Conservation (phyloP, 2,113 vertebrate genomes). For the Megaceryle maxima region DNA sequence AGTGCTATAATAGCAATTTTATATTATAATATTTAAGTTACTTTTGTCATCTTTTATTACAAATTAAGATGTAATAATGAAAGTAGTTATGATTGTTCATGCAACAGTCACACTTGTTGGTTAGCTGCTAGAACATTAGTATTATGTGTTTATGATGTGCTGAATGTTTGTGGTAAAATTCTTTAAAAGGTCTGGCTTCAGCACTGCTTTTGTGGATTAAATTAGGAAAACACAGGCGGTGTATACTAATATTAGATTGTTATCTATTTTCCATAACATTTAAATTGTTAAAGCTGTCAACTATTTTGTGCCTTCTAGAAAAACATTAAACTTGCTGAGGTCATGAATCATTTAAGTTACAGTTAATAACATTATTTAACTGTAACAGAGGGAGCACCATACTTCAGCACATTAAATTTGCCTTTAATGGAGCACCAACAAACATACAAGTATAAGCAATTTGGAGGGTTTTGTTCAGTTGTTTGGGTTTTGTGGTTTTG, state of each 20-base stretch:
- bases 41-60: background rate
- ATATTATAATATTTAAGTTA: background rate
- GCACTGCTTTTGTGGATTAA: background rate
- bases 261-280: too few relatives aligned
- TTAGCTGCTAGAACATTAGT: background rate
- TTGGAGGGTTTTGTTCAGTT: conserved; percentile 9
- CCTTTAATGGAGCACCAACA: conserved; percentile 41
- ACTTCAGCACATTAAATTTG: conserved; percentile 57
- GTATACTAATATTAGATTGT: background rate
- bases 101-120: background rate
- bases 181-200: background rate
- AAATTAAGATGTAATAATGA: background rate
- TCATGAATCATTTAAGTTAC: conserved; percentile 59
- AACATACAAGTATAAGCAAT: conserved; percentile 47
- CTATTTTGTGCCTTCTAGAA: conserved; percentile 1
- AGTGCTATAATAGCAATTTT: background rate
- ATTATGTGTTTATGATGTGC: background rate
- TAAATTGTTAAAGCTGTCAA: conserved; percentile 4
- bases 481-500: too few relatives aligned
- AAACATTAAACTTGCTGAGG: conserved; percentile 33
- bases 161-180: background rate
- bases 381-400: background rate
- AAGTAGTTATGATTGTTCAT: background rate
- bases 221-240: background rate
- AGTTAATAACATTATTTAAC: conserved; percentile 64